These are phyloP conservation scores for Falcaria lacertinaria DNA, from an alignment of 2,888 invertebrate species.

Conservation along the genomic window DNA sequence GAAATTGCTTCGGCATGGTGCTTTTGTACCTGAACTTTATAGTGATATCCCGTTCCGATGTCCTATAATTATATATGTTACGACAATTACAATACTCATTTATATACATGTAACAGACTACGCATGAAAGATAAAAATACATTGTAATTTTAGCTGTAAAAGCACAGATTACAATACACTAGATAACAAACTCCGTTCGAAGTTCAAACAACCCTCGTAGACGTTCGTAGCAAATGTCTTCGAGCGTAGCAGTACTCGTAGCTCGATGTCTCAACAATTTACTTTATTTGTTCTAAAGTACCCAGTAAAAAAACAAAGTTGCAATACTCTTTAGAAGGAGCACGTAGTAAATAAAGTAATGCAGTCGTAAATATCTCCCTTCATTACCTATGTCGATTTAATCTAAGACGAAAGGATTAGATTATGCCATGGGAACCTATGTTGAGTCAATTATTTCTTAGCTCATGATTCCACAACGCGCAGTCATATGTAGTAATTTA, in stretches of 20 bases:
- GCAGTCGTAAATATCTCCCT: neutral
- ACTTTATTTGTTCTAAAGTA: neutral
- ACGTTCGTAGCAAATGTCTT: conserved; percentile 1
- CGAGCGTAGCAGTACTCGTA: neutral
- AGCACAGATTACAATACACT: neutral
- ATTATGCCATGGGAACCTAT: neutral
- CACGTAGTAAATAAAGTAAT: neutral
- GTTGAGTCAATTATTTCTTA: neutral
- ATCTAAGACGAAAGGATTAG: too few species aligned
- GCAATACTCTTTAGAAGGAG: neutral
- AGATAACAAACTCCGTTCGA: neutral
- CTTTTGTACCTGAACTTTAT: too few species aligned
- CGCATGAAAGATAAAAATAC: too few species aligned
- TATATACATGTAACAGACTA: too few species aligned
- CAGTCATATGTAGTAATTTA: neutral
- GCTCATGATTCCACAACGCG: neutral
- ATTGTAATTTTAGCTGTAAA: neutral
- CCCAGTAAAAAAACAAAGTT: neutral
- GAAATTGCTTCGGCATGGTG: conserved; percentile 7
- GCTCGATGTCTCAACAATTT: neutral
- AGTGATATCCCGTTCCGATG: too few species aligned
- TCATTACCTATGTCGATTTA: neutral
- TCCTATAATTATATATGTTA: too few species aligned
- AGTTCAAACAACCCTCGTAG: neutral
- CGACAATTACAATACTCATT: too few species aligned